Base-by-base conservation (phyloP, 2,113 vertebrate species). In the Chaenocephalus aceratus region DNA sequence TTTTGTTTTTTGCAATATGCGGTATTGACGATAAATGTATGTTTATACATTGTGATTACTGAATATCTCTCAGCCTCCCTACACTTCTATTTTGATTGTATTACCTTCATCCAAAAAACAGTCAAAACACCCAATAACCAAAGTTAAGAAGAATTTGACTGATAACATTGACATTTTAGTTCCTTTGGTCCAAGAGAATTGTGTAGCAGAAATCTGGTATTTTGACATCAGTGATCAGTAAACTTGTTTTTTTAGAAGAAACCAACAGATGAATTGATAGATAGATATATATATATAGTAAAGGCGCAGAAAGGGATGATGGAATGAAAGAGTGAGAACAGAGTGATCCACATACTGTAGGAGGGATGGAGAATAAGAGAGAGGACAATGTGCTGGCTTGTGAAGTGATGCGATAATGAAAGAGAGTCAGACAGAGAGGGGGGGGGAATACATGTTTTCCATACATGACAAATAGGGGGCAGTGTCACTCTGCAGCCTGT, bases 401-500 rank as follows among this genome's bases (percentile, higher is more conserved):
- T 89, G 85, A 82, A 87, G 78, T 72, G 74, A 78, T 80, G 53
- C 15, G 0, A 75, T 79, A 59, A 85, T 74, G 60, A 83, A 80
- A 88, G 75, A 18, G 66, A 72, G 73, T 66, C 63, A 82, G 23
- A 3, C 3, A 51, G 53, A 8, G 9, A 41, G 2, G 36, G 5
- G 36, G 34, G 36, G 36, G 7, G 36, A 41, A 8, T 6, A 41
- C 1, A 41, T 41, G 36, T 1, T 4, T 79, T 59, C 62, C 45
- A 21, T 26, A 0, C 62, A 26, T 51, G 13, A 66, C 59, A 66
- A 71, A 90, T 56, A 91, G 91, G 81, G 86, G 91, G 91, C 91
- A 93, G 86, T 83, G 56, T 88, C 84, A 87, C 85, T 80, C 90
- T 90, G 76, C 63, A 65, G 34, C 62, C 77, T 34, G 48, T 54